Percentiles rank a stretch among this genome's conserved stretches.
Conservation (phyloP, 1,140 invertebrate species). For the Monochamus saltuarius region DNA sequence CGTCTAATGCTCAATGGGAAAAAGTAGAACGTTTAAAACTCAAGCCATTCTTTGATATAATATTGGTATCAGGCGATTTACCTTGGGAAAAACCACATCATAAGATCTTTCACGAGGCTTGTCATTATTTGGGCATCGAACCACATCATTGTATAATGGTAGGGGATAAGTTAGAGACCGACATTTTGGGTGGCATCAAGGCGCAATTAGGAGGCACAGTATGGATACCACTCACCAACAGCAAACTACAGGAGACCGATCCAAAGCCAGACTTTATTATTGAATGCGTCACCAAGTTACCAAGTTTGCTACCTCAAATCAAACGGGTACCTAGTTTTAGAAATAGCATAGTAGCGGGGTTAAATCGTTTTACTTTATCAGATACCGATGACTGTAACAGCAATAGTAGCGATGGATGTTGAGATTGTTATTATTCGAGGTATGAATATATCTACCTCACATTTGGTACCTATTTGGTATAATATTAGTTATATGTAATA, state of each 20-base stretch:
- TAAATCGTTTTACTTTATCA: constrained; percentile 15
- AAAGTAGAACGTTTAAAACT: constrained; percentile 71
- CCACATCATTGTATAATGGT: constrained; percentile 79
- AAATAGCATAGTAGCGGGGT: background rate
- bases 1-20: constrained; percentile 83
- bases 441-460: background rate
- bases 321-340: constrained; percentile 25
- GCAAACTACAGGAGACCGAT: constrained; percentile 17
- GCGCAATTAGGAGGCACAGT: constrained; percentile 74
- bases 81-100: constrained; percentile 81
- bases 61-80: constrained; percentile 78
- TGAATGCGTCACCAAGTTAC: constrained; percentile 39
- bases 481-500: background rate
- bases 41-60: constrained; percentile 72
- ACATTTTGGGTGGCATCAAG: constrained; percentile 77
- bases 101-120: constrained; percentile 76
- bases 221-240: constrained; percentile 64
- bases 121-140: constrained; percentile 68
- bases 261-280: constrained; percentile 43
- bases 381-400: constrained; percentile 46
- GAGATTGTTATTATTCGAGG: constrained; percentile 8
- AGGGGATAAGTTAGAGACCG: constrained; percentile 82
- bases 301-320: constrained; percentile 34
- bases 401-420: constrained; percentile 47
- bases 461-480: background rate